Percentiles rank a stretch among this genome's conserved stretches.
These are phyloP conservation scores for Cephalophus harveyi DNA, from an alignment of 2,113 vertebrate species.

Conservation along the genomic window DNA sequence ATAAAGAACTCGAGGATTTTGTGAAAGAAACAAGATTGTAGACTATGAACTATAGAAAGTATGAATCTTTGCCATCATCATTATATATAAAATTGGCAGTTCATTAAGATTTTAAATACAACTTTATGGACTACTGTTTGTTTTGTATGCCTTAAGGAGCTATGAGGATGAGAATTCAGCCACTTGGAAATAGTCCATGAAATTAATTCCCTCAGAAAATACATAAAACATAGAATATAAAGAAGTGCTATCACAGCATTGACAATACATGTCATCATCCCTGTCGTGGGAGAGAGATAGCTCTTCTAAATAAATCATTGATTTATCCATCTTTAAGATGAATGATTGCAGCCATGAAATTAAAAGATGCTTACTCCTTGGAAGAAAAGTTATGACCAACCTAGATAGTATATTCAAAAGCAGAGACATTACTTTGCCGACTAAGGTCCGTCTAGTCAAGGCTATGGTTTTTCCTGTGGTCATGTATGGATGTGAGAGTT, in stretches of 20 bases:
- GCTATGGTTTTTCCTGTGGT: too few relatives aligned
- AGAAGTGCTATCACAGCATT: not conserved
- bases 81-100: not conserved
- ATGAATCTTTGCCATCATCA: not conserved
- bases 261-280: not conserved
- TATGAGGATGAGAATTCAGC: not conserved
- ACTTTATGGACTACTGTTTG: not conserved
- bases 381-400: too few relatives aligned
- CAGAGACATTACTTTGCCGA: too few relatives aligned
- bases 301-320: not conserved
- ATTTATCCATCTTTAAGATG: not conserved
- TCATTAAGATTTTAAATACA: not conserved
- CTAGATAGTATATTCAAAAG: too few relatives aligned
- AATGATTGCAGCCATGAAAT: not conserved
- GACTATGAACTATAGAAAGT: not conserved
- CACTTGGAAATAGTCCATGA: not conserved
- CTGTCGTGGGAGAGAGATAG: not conserved
- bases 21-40: not conserved
- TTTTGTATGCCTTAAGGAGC: not conserved
- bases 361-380: too few relatives aligned
- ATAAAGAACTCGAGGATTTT: not conserved
- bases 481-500: too few relatives aligned
- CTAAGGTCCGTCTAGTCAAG: too few relatives aligned
- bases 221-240: not conserved
- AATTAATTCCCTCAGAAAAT: not conserved